Evolutionary conservation across 2,888 invertebrate species (phyloP), one percentile per base, ranked within the genome.

Genomic region (Synanthedon myopaeformis): DNA sequence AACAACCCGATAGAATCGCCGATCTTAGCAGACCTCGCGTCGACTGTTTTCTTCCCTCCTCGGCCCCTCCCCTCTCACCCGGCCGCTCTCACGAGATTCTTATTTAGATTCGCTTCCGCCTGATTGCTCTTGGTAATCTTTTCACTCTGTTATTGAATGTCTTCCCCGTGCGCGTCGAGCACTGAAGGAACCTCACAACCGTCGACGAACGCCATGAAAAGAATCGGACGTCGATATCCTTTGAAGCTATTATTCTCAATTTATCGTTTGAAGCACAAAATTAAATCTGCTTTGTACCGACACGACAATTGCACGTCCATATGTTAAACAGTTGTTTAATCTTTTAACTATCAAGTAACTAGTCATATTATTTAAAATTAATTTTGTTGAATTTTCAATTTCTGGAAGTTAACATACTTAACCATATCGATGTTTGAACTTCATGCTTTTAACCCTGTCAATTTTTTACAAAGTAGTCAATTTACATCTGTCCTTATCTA

Each of bases 41-140:
- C 74, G 79, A 78, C 82, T 82, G 82, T 84, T 81, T 72, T 69
- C 71, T 69, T 70, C 76, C 72, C 68, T 69, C 67, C 67, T 66
- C 54, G 51, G 65, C 64, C 68, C 71, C 71, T 74, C 72, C 75
- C 71, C 66, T 68, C 72, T 67, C 74, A 69, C 72, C 79, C 79
- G 74, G 74, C 77, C 80, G 79, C 80, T 82, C 84, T 79, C 81
- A 79, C 81, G 82, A 87, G 87, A 87, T 87, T 87, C 86, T 86
- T 87, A 87, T 87, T 87, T 87, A 87, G 87, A 87, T 87, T 86
- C 84, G 85, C 87, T 86, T 87, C 85, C 86, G 84, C 84, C 85
- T 87, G 87, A 87, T 87, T 86, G 86, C 87, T 85, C 85, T 82
- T 79, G 76, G 85, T 87, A 85, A 87, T 87, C 86, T 87, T 87